These are phyloP conservation scores for Elymnias hypermnestra DNA, from an alignment of 1,140 invertebrate genomes.

Conservation along the genomic window DNA sequence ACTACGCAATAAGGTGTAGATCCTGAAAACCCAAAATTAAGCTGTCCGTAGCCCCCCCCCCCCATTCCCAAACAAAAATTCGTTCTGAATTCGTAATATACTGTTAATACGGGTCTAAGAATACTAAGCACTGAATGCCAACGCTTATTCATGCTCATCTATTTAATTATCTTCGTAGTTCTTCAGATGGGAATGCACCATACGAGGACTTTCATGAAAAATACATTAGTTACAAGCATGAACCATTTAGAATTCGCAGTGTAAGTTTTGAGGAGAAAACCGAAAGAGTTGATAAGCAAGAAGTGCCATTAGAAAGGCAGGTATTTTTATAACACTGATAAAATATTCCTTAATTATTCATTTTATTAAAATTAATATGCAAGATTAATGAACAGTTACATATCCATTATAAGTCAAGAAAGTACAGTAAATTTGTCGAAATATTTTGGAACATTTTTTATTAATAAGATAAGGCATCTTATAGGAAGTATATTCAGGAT, in stretches of 20 bases:
- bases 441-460: too few relatives aligned
- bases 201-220: conserved; percentile 88
- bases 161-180: conserved; percentile 68
- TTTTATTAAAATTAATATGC: not conserved
- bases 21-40: too few relatives aligned
- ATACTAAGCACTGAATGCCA: conserved; percentile 29
- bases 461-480: too few relatives aligned
- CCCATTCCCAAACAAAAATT: too few relatives aligned
- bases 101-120: conserved; percentile 12
- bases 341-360: not conserved
- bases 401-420: not conserved
- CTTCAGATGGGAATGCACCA: conserved; percentile 72
- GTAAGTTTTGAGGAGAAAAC: conserved; percentile 80
- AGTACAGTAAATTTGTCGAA: too few relatives aligned
- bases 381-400: not conserved
- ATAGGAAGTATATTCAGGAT: too few relatives aligned
- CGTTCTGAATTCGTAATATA: too few relatives aligned
- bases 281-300: conserved; percentile 52
- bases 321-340: conserved; percentile 26
- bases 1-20: too few relatives aligned
- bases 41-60: too few relatives aligned
- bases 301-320: conserved; percentile 50
- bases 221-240: conserved; percentile 81
- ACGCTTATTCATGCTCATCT: conserved; percentile 50
- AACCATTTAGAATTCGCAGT: conserved; percentile 83